Evolutionary conservation across 2,113 vertebrate genomes (phyloP), one percentile per base, ranked within the genome.

Genomic region (Stigmatopora argus): DNA sequence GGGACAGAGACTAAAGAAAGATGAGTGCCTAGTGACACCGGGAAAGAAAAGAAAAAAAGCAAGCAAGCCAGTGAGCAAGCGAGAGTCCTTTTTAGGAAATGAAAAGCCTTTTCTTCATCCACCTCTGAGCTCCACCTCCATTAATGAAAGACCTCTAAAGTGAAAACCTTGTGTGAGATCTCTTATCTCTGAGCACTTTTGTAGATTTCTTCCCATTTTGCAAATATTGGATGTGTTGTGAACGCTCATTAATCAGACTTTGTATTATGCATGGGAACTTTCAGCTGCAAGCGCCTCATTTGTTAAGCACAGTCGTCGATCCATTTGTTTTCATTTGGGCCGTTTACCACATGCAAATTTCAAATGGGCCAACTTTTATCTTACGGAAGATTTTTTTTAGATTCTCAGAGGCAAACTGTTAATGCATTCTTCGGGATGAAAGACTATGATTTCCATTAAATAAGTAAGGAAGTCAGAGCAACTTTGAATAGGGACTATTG

Each of bases 81-180:
- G 57, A 82, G 65, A 69, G n/a, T 70, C 55, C 52, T 77, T 80
- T 81, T 84, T 79, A 84, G 80, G 82, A 86, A 84, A 78, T 68
- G 74, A 79, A 63, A 75, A 63, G 38, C 65, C 71, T 62, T 73
- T 76, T 63, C 44, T 57, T 68, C 73, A 65, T 1, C 49, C 78
- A 86, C 84, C 80, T 75, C 46, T 64, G 65, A 71, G 66, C 62
- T 41, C 38, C 38, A 10, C 38, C 38, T 83, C 77, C 70, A 74
- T 69, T 83, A 78, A 74, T 65, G 9, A 59, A 35, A 52, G 77
- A 78, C 75, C 73, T 72, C 69, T 35, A 26, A 38, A 38, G 62
- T 31, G 66, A 31, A 68, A 82, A 80, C 72, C 78, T 72, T 81
- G 77, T 68, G 67, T 71, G 66, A 67, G 65, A 75, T 74, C 57